A percentile compares a stretch with the other conserved stretches of the same genome.
phyloP scores from a whole-genome alignment of 2,888 invertebrate genomes.

The Athalia cordata region DNA sequence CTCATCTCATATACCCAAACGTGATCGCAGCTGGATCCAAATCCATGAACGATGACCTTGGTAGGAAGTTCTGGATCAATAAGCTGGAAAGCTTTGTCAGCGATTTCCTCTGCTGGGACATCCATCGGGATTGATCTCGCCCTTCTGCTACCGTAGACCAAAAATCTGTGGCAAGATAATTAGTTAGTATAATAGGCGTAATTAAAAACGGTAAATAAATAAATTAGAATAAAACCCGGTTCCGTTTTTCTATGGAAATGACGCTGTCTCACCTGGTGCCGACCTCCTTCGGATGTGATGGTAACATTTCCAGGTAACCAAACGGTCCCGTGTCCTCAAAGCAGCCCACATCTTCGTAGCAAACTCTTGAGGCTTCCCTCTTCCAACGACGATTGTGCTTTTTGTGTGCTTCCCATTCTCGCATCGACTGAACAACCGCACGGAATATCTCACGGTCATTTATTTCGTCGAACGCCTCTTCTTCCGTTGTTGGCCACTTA shows the following conservation, averaged over 20 bases:
- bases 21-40: constrained; percentile 92
- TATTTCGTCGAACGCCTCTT: constrained; percentile 84
- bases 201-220: neutral
- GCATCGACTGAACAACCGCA: constrained; percentile 84
- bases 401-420: constrained; percentile 82
- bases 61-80: constrained; percentile 75
- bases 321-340: constrained; percentile 94
- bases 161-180: constrained; percentile 61
- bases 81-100: constrained; percentile 66
- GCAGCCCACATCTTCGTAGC: constrained; percentile 93
- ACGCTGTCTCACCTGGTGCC: constrained; percentile 80
- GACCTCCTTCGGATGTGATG: constrained; percentile 90
- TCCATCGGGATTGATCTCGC: constrained; percentile 70
- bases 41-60: constrained; percentile 93
- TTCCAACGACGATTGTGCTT: constrained; percentile 78
- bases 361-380: constrained; percentile 87
- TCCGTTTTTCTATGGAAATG: neutral
- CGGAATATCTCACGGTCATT: constrained; percentile 83
- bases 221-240: neutral
- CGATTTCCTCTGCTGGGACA: constrained; percentile 69
- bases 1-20: constrained; percentile 97
- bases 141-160: constrained; percentile 70
- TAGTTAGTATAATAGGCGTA: neutral
- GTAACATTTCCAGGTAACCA: constrained; percentile 92
- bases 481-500: constrained; percentile 76